These are phyloP conservation scores for Rousettus leschenaultii DNA, from an alignment of 2,113 vertebrate species.

Conservation along the genomic window DNA sequence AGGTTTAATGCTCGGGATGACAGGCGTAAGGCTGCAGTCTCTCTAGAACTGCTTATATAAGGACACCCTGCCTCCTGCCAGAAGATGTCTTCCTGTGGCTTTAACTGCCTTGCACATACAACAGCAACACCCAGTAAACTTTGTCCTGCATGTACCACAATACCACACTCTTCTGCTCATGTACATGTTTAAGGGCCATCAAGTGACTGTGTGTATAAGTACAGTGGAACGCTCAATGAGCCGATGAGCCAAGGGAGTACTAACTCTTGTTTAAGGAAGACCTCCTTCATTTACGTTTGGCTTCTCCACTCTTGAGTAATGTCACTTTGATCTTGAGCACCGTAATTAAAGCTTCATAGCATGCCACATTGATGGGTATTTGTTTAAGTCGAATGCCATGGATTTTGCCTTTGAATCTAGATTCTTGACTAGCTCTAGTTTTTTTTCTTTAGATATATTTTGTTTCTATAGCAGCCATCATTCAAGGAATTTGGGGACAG, in stretches of 20 bases:
- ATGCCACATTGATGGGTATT: not conserved
- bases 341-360: constrained; percentile 48
- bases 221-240: no score
- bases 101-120: not conserved
- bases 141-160: not conserved
- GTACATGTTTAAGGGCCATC: not conserved
- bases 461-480: not conserved
- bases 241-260: no score
- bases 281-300: constrained; percentile 29
- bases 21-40: not conserved
- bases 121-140: not conserved
- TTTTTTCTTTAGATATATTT: constrained; percentile 5
- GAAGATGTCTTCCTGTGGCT: not conserved
- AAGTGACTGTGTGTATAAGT: not conserved
- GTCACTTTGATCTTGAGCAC: constrained; percentile 58
- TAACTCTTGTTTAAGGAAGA: constrained; percentile 13
- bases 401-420: constrained; percentile 45
- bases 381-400: constrained; percentile 33
- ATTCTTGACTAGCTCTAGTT: not conserved
- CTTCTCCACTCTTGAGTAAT: constrained; percentile 69
- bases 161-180: not conserved
- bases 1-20: not conserved
- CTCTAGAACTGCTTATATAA: not conserved
- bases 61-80: not conserved
- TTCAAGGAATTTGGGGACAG: not conserved